phyloP scores from a whole-genome alignment of 1,140 invertebrate species.

The Macrosteles quadrilineatus region DNA sequence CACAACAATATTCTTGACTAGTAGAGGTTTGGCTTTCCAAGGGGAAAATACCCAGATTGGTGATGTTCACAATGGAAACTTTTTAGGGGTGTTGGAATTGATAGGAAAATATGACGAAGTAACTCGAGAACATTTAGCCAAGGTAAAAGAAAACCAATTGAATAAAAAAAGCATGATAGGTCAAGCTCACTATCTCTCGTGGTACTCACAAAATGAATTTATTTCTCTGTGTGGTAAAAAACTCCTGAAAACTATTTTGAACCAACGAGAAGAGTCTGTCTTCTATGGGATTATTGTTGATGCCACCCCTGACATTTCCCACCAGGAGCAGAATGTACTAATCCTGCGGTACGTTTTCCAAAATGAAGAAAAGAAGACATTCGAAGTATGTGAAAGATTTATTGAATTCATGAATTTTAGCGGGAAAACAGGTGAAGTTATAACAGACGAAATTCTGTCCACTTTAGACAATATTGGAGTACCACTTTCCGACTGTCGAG shows the following conservation, averaged over 20 bases:
- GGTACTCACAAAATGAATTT: slow-evolving; percentile 5
- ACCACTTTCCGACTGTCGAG: background rate
- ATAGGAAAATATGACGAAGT: slow-evolving; percentile 17
- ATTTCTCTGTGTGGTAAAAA: too few species aligned
- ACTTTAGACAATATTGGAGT: too few species aligned
- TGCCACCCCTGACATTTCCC: background rate
- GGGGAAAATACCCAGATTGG: slow-evolving; percentile 10
- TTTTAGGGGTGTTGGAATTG: slow-evolving; percentile 8
- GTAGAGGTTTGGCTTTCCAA: slow-evolving; percentile 11
- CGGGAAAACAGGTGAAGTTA: background rate
- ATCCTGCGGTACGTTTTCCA: background rate
- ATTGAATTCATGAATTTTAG: background rate
- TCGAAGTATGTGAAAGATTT: background rate
- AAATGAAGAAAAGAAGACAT: background rate
- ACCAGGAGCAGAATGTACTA: background rate
- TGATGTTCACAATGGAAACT: slow-evolving; percentile 28
- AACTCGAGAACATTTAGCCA: slow-evolving; percentile 18
- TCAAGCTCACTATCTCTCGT: slow-evolving; percentile 14
- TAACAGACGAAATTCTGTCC: too few species aligned
- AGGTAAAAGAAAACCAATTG: slow-evolving; percentile 16
- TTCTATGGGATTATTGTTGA: too few species aligned
- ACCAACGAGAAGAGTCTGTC: too few species aligned
- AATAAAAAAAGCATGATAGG: slow-evolving; percentile 20
- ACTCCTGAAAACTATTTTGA: too few species aligned
- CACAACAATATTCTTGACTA: too few species aligned